Evolutionary conservation across 2,113 vertebrate species (phyloP).

Genomic region (Vulpes lagopus): DNA sequence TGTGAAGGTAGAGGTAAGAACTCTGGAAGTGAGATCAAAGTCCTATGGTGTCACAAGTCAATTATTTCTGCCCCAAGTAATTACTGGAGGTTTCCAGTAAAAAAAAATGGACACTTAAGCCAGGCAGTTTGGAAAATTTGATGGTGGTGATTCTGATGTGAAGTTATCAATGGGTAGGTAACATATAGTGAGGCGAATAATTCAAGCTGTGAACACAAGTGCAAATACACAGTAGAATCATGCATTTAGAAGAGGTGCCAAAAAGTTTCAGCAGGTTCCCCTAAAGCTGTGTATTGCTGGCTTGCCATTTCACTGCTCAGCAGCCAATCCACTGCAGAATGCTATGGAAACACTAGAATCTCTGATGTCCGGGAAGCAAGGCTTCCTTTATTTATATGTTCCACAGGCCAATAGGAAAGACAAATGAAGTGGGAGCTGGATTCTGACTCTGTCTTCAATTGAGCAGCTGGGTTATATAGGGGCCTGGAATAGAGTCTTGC

Average conservation of each 20-base stretch:
- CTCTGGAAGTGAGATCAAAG: background rate
- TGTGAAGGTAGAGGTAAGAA: background rate
- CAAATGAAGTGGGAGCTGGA: background rate
- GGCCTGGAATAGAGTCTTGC: background rate
- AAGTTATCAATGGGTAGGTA: background rate
- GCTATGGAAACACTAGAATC: background rate
- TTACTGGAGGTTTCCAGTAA: background rate
- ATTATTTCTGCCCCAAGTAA: background rate
- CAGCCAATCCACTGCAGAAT: background rate
- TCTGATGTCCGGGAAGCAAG: background rate
- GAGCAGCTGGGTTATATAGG: background rate
- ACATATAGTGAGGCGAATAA: background rate
- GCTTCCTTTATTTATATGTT: slow-evolving; percentile 5
- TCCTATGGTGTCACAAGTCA: background rate
- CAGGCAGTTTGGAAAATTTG: background rate
- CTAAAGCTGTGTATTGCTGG: background rate
- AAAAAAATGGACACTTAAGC: background rate
- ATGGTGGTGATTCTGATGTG: background rate
- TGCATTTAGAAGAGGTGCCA: background rate
- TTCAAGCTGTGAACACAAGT: background rate
- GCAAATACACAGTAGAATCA: background rate
- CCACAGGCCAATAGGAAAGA: background rate
- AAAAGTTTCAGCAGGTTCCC: background rate
- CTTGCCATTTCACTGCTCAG: background rate
- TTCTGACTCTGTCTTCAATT: slow-evolving; percentile 33